These are phyloP conservation scores for Hofmannophila pseudospretella DNA, from an alignment of 2,888 invertebrate species.

Conservation along the genomic window DNA sequence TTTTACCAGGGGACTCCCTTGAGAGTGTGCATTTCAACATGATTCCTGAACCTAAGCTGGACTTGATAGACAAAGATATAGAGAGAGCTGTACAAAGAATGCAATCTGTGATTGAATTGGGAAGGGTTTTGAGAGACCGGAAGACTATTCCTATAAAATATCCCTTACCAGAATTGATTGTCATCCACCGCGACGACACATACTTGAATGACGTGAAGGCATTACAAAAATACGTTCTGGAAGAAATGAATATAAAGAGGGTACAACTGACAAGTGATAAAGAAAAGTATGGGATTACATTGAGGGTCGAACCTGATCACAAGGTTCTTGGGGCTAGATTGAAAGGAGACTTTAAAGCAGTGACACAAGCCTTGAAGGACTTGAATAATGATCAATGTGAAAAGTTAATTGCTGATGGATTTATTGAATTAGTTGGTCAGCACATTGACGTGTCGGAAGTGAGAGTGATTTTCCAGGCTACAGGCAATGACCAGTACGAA, in stretches of 20 bases:
- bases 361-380: constrained; percentile 88
- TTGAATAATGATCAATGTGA: constrained; percentile 89
- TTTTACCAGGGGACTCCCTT: constrained; percentile 73
- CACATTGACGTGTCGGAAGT: constrained; percentile 87
- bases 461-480: constrained; percentile 87
- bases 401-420: constrained; percentile 82
- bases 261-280: constrained; percentile 93
- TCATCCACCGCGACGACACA: constrained; percentile 90
- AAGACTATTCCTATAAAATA: constrained; percentile 97
- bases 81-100: constrained; percentile 94
- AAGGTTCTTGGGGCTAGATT: constrained; percentile 92
- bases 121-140: constrained; percentile 93
- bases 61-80: constrained; percentile 88
- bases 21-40: constrained; percentile 95
- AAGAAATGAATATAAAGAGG: constrained; percentile 94
- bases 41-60: constrained; percentile 85
- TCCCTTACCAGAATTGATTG: constrained; percentile 96
- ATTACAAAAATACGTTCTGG: constrained; percentile 90
- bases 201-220: constrained; percentile 88
- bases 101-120: constrained; percentile 97
- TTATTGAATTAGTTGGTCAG: constrained; percentile 86
- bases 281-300: constrained; percentile 91
- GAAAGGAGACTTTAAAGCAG: constrained; percentile 93
- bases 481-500: constrained; percentile 86
- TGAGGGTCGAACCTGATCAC: constrained; percentile 97